phyloP scores from a whole-genome alignment of 2,888 invertebrate species.

The Drosophila quinaria region DNA sequence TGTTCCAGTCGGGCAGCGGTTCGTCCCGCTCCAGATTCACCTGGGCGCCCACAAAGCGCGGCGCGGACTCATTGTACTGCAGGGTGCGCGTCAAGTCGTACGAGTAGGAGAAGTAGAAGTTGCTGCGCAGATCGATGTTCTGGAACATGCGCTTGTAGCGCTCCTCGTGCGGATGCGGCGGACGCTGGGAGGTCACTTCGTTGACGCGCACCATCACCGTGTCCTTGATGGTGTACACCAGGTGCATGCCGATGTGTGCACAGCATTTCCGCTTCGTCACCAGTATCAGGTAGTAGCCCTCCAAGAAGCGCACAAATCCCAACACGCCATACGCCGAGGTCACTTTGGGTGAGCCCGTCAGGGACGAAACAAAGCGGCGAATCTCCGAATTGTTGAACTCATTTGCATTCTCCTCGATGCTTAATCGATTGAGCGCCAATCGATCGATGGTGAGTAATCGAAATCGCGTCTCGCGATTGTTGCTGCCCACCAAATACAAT shows the following conservation, averaged over 20 bases:
- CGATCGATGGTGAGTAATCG: conserved; percentile 97
- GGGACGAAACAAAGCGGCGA: conserved; percentile 92
- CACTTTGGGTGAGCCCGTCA: conserved; percentile 87
- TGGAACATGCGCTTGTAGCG: conserved; percentile 98
- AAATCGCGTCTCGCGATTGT: conserved; percentile 96
- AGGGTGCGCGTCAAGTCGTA: conserved; percentile 89
- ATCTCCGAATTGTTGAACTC: conserved; percentile 96
- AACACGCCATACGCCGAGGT: conserved; percentile 98
- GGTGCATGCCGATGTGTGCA: conserved; percentile 97
- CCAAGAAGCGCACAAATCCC: conserved; percentile 96
- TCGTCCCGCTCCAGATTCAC: conserved; percentile 84
- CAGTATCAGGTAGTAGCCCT: conserved; percentile 98
- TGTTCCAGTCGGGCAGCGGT: conserved; percentile 84
- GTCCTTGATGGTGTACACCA: conserved; percentile 99
- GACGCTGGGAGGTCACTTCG: conserved; percentile 80
- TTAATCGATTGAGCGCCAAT: conserved; percentile 92
- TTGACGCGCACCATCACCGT: conserved; percentile 90
- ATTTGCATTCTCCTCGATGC: conserved; percentile 95
- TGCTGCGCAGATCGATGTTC: conserved; percentile 97
- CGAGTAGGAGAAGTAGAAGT: conserved; percentile 96
- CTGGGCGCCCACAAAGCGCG: conserved; percentile 89
- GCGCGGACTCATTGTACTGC: conserved; percentile 96
- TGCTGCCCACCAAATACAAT: conserved; percentile 97
- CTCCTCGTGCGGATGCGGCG: conserved; percentile 94
- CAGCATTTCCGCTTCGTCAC: conserved; percentile 97